Percentiles rank a stretch among this genome's conserved stretches.
Conservation (phyloP, 2,888 invertebrate genomes). For the Drosophila hamatofila region DNA sequence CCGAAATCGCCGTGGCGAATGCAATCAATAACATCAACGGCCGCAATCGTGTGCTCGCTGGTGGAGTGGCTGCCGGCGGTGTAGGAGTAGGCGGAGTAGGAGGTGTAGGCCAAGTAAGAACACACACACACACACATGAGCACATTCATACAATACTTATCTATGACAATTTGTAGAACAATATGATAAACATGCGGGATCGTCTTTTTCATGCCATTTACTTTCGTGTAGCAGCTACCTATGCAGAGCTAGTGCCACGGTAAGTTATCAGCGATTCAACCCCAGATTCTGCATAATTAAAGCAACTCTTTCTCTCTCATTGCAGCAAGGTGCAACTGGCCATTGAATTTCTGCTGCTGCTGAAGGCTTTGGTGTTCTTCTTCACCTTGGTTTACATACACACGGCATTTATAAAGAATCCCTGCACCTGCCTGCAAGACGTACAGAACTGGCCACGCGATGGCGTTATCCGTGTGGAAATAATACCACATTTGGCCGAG, state of each 20-base stretch:
- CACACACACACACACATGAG: constrained; percentile 1
- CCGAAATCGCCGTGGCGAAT: constrained; percentile 72
- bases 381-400: constrained; percentile 98
- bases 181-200: constrained; percentile 94
- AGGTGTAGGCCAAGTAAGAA: constrained; percentile 58
- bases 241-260: constrained; percentile 95
- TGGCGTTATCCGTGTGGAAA: constrained; percentile 90
- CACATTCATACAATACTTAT: constrained; percentile 31
- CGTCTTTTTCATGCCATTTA: constrained; percentile 97
- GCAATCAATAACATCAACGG: constrained; percentile 79
- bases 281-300: background rate
- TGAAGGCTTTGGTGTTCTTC: constrained; percentile 92
- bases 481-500: constrained; percentile 81
- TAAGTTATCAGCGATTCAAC: constrained; percentile 84
- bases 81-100: constrained; percentile 34
- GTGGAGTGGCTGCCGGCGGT: constrained; percentile 41
- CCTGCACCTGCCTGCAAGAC: constrained; percentile 96
- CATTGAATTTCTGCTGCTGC: constrained; percentile 83
- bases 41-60: constrained; percentile 74
- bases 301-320: background rate
- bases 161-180: constrained; percentile 87
- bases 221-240: constrained; percentile 95
- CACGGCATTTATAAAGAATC: constrained; percentile 95
- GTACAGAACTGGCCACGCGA: constrained; percentile 97
- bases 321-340: constrained; percentile 80